A percentile compares a stretch with the other conserved stretches of the same genome.
Evolutionary conservation across 2,113 vertebrate genomes (phyloP).

Genomic region (Megaceryle torquata): DNA sequence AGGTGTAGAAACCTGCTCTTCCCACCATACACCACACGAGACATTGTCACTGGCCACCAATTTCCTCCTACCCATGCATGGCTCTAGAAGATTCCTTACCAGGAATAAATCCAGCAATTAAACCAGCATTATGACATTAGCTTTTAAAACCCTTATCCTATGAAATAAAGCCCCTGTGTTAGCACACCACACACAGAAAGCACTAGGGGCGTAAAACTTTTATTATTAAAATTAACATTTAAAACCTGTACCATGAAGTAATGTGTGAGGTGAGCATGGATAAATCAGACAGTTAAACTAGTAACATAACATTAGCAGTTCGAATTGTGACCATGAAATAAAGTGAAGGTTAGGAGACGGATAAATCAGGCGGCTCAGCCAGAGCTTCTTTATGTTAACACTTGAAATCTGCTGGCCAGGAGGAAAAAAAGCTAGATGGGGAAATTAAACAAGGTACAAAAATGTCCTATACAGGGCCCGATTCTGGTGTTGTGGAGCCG

Average conservation of each 20-base stretch:
- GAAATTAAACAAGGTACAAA: not conserved
- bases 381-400: not conserved
- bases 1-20: not conserved
- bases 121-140: conserved; percentile 51
- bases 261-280: conserved; percentile 44
- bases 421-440: not conserved
- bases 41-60: fast-evolving
- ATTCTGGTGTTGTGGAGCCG: not conserved
- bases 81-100: not conserved
- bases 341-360: conserved; percentile 64
- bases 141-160: conserved; percentile 46
- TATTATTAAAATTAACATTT: conserved; percentile 72
- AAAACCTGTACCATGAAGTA: conserved; percentile 52
- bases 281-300: conserved; percentile 61
- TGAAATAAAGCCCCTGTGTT: conserved; percentile 19
- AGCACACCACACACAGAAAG: not conserved
- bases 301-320: conserved; percentile 43
- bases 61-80: not conserved
- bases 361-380: conserved; percentile 35
- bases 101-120: conserved; percentile 63
- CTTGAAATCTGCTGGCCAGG: not conserved
- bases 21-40: not conserved
- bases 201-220: conserved; percentile 34
- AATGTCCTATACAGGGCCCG: not conserved
- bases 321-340: conserved; percentile 57